Evolutionary conservation across 2,888 invertebrate species (phyloP), one percentile per base, ranked within the genome.

Genomic region (Phlogophora meticulosa): DNA sequence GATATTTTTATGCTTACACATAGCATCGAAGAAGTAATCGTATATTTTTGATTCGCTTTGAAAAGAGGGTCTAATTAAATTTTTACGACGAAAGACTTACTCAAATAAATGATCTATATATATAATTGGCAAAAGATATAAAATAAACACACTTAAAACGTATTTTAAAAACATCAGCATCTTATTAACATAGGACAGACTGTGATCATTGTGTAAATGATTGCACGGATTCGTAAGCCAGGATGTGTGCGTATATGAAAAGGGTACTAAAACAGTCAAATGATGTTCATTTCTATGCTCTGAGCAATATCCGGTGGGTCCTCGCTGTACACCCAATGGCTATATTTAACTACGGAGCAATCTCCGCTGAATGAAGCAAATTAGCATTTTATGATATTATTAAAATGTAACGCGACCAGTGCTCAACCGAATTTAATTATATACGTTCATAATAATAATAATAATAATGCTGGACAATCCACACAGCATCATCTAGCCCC

Each of bases 241-340:
- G 78, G 81, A 82, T 76, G 77, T 77, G 75, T 82, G 69, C 70
- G 63, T 76, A 53, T 65, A 73, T 70, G 71, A 80, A 78, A 83
- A 81, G 82, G 80, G 82, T 83, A 83, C 76, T 82, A 82, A 85
- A 85, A 83, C 81, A 76, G 76, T 67, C 65, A 83, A 81, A 85
- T 83, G 84, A 84, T 81, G 81, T 82, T 84, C 87, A 89, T 90
- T 89, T 87, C 87, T 83, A 68, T 71, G 80, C 80, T 77, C 82
- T 89, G 88, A 88, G 86, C 82, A 87, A 86, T 81, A 85, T 79
- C 89, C 88, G 90, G 87, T 86, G 85, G 86, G 85, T 84, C 81
- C 68, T 82, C 73, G 66, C 63, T 63, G 68, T 78, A 78, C 80
- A 72, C 66, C 62, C 76, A 63, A 71, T 69, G 70, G 69, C 84